Evolutionary conservation across 2,797 vertebrate genomes (phyloP), one percentile per base, ranked within the genome.

Genomic region (Hipposideros larvatus): DNA sequence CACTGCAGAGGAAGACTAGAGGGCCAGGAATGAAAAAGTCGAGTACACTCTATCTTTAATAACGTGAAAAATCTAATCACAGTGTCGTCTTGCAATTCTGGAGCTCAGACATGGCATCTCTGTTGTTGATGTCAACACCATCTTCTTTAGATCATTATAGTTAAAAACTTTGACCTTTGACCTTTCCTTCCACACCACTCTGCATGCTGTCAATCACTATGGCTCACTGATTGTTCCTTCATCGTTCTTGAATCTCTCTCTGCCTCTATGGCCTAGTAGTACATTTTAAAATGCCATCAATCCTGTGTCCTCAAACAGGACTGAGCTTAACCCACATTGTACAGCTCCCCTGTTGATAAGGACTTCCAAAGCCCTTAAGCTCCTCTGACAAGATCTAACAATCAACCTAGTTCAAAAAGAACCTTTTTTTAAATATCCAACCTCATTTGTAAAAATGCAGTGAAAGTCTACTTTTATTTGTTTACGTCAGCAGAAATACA

Each of bases 401-500:
- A 92, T 19, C 65, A 83, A 66, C 11, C 1, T 34, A n/a, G 9
- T 41, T 73, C 87, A 61, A 24, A 71, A 70, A 92, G 71, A 34
- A 51, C 4, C 15, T 75, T 41, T 77, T 66, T 70, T 46, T 3
- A 51, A 21, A 77, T 48, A 79, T 7, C 13, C 79, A 57, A 53
- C 59, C 34, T 80, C 55, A 85, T 85, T 87, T 59, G 61, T 70
- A 53, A 37, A 48, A 43, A 82, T n/a, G 24, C 53, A 92, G 16
- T 73, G 73, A 63, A 86, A 87, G 19, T 84, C 46, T 95, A 65
- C 28, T 68, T 96, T 70, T 34, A 59, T 85, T 82, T 87, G 65
- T 89, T 96, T 24, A 87, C 89, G 74, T 57, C n/a, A 95, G 63
- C 19, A 75, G 46, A 95, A 92, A 79, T 65, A 86, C 2, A 94